A percentile compares a stretch with the other conserved stretches of the same genome.
Conservation (phyloP, 2,888 invertebrate species). For the Agonopterix subpropinquella region DNA sequence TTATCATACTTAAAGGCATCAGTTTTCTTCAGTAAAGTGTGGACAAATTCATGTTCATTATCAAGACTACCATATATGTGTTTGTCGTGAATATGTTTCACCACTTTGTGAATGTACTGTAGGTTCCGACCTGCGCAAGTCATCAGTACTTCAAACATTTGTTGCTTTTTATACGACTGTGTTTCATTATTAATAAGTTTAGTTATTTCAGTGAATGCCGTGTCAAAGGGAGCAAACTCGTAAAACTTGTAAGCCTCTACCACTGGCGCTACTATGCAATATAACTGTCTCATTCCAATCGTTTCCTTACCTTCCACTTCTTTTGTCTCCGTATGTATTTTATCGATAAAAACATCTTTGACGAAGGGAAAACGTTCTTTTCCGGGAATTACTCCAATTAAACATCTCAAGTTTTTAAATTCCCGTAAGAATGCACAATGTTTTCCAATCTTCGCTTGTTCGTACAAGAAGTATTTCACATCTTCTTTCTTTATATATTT, state of each 20-base stretch:
- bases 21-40: constrained; percentile 24
- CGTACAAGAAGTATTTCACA: constrained; percentile 3
- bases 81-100: constrained; percentile 35
- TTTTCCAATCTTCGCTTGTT: constrained; percentile 8
- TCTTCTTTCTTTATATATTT: constrained; percentile 35
- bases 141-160: constrained; percentile 35
- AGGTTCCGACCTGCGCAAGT: constrained; percentile 26
- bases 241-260: constrained; percentile 36
- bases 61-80: constrained; percentile 32
- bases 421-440: constrained; percentile 18
- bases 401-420: background rate
- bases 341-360: constrained; percentile 38
- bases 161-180: constrained; percentile 19
- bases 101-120: constrained; percentile 27
- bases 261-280: constrained; percentile 3
- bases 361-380: constrained; percentile 41
- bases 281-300: constrained; percentile 11
- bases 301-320: constrained; percentile 12
- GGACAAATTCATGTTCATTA: constrained; percentile 30
- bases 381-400: constrained; percentile 19
- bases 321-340: constrained; percentile 17
- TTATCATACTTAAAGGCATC: constrained; percentile 30
- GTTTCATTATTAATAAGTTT: constrained; percentile 27
- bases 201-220: constrained; percentile 38
- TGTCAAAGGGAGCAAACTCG: constrained; percentile 38